These are phyloP conservation scores for Enteromius treurensis DNA, from an alignment of 2,797 vertebrate genomes.

Conservation along the genomic window DNA sequence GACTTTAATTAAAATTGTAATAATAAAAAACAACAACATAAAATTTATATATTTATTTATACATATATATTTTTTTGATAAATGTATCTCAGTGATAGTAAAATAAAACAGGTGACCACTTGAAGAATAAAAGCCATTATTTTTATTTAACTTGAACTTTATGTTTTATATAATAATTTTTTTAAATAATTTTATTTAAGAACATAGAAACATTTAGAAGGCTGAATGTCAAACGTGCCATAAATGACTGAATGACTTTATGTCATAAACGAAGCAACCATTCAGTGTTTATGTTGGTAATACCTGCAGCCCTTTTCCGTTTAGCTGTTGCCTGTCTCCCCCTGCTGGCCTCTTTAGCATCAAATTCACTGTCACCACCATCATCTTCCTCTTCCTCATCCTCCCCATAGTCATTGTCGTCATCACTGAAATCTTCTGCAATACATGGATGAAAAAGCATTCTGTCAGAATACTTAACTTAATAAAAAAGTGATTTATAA, in stretches of 20 bases:
- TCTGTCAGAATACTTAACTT: not conserved
- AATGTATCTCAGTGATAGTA: no score
- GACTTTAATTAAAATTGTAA: not conserved
- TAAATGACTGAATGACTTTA: not conserved
- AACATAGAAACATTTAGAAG: not conserved
- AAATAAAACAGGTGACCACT: not conserved
- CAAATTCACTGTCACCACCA: slow-evolving; percentile 86
- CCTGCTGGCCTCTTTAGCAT: slow-evolving; percentile 87
- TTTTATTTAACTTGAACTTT: not conserved
- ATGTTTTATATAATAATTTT: not conserved
- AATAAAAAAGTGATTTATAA: not conserved
- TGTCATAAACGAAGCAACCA: not conserved
- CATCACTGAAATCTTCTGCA: slow-evolving; percentile 86
- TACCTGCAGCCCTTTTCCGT: slow-evolving; percentile 88
- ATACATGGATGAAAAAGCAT: not conserved
- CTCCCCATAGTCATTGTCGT: slow-evolving; percentile 83
- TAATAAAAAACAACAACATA: not conserved
- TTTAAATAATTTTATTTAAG: no score
- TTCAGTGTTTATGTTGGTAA: not conserved
- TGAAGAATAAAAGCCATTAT: not conserved
- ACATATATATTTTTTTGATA: no score
- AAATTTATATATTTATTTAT: no score
- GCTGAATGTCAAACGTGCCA: not conserved
- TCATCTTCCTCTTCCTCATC: slow-evolving; percentile 80
- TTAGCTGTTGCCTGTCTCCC: slow-evolving; percentile 85